Base-by-base conservation (phyloP, 2,113 vertebrate species). In the Mungos mungo region DNA sequence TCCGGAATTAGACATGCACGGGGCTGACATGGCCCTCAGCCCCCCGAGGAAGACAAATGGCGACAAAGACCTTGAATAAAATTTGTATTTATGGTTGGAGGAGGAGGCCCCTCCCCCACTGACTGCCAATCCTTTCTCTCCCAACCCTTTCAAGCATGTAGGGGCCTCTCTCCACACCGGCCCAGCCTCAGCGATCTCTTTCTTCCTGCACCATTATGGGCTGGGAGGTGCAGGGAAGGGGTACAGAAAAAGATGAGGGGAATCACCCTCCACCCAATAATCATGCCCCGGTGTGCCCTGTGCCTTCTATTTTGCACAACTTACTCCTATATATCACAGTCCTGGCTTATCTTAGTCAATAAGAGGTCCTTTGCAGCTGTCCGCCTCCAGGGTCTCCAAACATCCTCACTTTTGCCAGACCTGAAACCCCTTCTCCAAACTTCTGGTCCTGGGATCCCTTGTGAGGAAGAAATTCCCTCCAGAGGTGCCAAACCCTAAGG, bases 1-100 rank as follows among this genome's bases (percentile, higher is more conserved):
- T 97, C 81, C 9, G n/a, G 98, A 97, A 98, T 98, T 98, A 98
- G 90, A 96, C 96, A 98, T 97, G 96, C 98, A 96, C 0, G 0
- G 95, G 93, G 33, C 80, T 0, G 27, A 92, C 87, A 88, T 3
- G 50, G 96, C 90, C 94, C 88, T 95, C 93, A 95, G 93, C 86
- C 93, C 52, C 93, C 84, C 50, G 1, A 76, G 84, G 90, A 98
- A 98, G 98, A 97, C 94, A 97, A 98, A 97, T 97, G 95, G 97
- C 2, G 66, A 98, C 97, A 98, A 98, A 98, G 98, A 97, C 97
- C 98, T 98, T 98, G 98, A 97, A 98, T 98, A 98, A 97, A 98
- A 98, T 98, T 96, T 98, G 97, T 98, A 98, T 98, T 98, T 98
- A 98, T 98, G 97, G 96, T 97, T 84, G 77, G 81, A 98, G 85